Percentiles rank a stretch among this genome's conserved stretches.
These are phyloP conservation scores for Euthynnus affinis DNA, from an alignment of 2,797 vertebrate species.

Conservation along the genomic window DNA sequence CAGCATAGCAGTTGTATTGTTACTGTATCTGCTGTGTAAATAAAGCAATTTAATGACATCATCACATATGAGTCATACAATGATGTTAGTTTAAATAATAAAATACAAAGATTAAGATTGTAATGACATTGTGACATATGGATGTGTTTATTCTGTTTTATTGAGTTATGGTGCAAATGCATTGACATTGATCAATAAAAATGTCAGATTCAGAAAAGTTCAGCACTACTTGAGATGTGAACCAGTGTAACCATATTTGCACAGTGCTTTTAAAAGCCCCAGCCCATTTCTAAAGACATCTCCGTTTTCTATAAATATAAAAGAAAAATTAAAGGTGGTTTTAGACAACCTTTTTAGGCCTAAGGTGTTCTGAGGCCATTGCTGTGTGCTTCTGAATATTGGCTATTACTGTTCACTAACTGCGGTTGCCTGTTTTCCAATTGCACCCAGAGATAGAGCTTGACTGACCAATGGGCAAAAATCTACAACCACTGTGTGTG, in stretches of 20 bases:
- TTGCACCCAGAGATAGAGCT: conserved; percentile 43
- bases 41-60: not conserved
- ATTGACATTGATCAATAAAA: not conserved
- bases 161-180: not conserved
- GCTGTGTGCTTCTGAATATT: conserved; percentile 2
- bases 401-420: not conserved
- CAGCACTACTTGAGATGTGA: not conserved
- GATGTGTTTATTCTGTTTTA: not conserved
- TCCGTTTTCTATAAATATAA: not conserved
- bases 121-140: not conserved
- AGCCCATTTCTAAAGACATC: not conserved
- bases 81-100: not conserved
- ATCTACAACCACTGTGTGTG: conserved; percentile 12
- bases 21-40: conserved; percentile 6
- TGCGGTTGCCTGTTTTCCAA: conserved; percentile 44
- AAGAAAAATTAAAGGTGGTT: not conserved
- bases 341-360: not conserved
- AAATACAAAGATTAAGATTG: not conserved
- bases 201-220: not conserved
- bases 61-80: too few relatives aligned
- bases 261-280: not conserved
- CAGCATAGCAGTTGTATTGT: not conserved
- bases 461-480: conserved; percentile 31
- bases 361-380: not conserved
- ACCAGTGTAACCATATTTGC: not conserved